phyloP scores from a whole-genome alignment of 2,888 invertebrate genomes.

The Pterostichus niger region DNA sequence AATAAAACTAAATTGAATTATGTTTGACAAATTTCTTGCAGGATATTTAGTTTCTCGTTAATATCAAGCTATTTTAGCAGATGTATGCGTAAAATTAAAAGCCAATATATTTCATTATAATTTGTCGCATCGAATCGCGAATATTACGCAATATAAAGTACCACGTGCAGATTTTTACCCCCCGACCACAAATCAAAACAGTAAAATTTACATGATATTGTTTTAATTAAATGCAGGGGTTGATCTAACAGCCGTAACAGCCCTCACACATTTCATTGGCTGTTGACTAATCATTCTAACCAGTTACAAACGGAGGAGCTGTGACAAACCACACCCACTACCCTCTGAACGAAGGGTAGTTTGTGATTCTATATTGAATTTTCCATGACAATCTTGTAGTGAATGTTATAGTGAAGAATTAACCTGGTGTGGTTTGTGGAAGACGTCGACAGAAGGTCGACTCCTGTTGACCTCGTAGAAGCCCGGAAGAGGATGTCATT shows the following conservation, averaged over 20 bases:
- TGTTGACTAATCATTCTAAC: not conserved
- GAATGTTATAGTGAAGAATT: slow-evolving; percentile 28
- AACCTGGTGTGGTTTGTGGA: slow-evolving; percentile 29
- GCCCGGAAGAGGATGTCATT: slow-evolving; percentile 53
- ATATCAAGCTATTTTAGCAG: not conserved
- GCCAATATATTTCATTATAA: slow-evolving; percentile 4
- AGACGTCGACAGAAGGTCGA: slow-evolving; percentile 47
- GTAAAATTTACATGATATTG: slow-evolving; percentile 65
- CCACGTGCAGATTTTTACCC: slow-evolving; percentile 40
- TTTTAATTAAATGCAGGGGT: slow-evolving; percentile 62
- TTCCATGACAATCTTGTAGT: slow-evolving; percentile 42
- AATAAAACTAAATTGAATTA: no score
- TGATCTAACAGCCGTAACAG: slow-evolving; percentile 55
- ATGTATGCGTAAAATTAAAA: slow-evolving; percentile 13
- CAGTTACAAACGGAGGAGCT: slow-evolving; percentile 8
- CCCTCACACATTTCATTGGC: slow-evolving; percentile 47
- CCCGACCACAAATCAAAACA: slow-evolving; percentile 51
- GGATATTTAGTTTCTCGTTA: not conserved
- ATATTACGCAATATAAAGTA: slow-evolving; percentile 16
- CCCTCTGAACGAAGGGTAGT: slow-evolving; percentile 39
- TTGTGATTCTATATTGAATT: slow-evolving; percentile 60
- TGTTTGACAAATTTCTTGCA: no score
- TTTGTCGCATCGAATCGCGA: slow-evolving; percentile 31
- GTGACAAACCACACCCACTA: slow-evolving; percentile 54
- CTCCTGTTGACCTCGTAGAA: slow-evolving; percentile 17